Conservation (phyloP, 2,888 invertebrate species). For the Phengaris alcon region DNA sequence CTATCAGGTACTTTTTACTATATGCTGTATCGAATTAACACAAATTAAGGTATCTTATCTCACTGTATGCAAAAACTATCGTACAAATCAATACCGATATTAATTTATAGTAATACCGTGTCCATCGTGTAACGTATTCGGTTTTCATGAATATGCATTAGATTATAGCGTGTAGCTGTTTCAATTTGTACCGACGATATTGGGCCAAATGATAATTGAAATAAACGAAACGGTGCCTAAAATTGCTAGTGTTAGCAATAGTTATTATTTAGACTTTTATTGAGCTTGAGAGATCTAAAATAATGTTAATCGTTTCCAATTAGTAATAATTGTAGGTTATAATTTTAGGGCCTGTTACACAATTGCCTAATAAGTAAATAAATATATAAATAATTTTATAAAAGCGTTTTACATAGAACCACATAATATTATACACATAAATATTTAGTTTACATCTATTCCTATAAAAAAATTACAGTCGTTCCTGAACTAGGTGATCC, state of each 20-base stretch:
- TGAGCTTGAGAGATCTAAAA: neutral
- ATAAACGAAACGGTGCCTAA: slow-evolving; percentile 22
- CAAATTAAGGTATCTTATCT: too few species aligned
- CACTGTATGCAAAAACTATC: too few species aligned
- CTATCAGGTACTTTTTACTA: too few species aligned
- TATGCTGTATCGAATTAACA: too few species aligned
- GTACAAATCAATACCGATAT: too few species aligned
- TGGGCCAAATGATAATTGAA: slow-evolving; percentile 20
- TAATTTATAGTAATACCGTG: neutral
- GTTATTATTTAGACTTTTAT: slow-evolving; percentile 20
- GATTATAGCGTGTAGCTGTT: slow-evolving; percentile 13
- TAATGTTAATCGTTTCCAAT: neutral
- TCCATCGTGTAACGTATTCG: neutral
- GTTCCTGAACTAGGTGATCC: too few species aligned
- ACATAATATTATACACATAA: too few species aligned
- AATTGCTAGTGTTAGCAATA: slow-evolving; percentile 6
- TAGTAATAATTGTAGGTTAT: neutral
- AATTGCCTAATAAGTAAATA: too few species aligned
- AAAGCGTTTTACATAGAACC: too few species aligned
- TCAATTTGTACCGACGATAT: slow-evolving; percentile 16
- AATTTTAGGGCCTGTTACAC: neutral
- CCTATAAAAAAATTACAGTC: too few species aligned
- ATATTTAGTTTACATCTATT: too few species aligned
- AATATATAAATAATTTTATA: too few species aligned
- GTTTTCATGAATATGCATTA: slow-evolving; percentile 23